Base-by-base conservation (phyloP, 2,888 invertebrate species). In the Xylophagus ater region DNA sequence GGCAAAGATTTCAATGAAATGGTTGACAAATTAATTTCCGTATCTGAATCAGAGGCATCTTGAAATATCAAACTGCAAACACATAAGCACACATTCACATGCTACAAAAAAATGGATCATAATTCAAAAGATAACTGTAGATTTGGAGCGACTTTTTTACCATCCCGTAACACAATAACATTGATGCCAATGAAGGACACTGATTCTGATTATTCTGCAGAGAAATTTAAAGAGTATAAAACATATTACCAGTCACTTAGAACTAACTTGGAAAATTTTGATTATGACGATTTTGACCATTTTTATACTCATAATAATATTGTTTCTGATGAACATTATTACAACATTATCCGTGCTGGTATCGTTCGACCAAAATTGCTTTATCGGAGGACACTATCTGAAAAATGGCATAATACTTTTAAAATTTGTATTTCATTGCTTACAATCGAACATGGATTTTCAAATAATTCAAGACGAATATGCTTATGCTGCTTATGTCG, bases 381-480 rank as follows among this genome's bases (percentile, higher is more conserved):
- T 39, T 17, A 39, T 8, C 51, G 51, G 44, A 49, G 55, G 26
- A 13, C 44, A 45, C 48, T 49, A 5, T 21, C 10, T 23, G 52
- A 55, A 50, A 51, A 47, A 36, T 52, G 49, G 46, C 33, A 44
- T 24, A 54, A 52, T 44, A 15, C 48, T 7, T 54, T 53, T 32
- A 53, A 53, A 44, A n/a, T n/a, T n/a, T n/a, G n/a, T n/a, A n/a
- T n/a, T n/a, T n/a, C n/a, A n/a, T n/a, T n/a, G n/a, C n/a, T n/a
- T n/a, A n/a, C n/a, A n/a, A n/a, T n/a, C n/a, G n/a, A 8, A 53
- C 31, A 55, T 37, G 12, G 52, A 55, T 36, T 26, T 55, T 24
- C 53, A 55, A 41, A 46, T 56, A 29, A 52, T 57, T 3, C 19
- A 34, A 10, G 57, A 57, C 4, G 52, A 55, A 40, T 55, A 55